phyloP scores from a whole-genome alignment of 2,113 vertebrate species.

The Phyllostomus discolor region DNA sequence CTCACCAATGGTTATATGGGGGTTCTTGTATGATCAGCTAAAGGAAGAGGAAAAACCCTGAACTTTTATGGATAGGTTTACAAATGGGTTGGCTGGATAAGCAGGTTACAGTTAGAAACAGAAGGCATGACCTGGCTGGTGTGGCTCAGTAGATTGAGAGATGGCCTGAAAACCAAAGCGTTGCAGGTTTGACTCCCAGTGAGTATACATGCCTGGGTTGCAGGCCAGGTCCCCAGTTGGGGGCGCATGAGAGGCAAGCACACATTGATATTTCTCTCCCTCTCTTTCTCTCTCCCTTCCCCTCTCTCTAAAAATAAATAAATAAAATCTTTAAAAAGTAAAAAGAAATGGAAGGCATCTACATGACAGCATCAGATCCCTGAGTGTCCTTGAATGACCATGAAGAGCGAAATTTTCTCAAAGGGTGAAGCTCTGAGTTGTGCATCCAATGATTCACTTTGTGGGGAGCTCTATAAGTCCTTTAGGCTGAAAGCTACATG shows the following conservation, averaged over 20 bases:
- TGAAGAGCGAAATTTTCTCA: background rate
- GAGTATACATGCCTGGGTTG: no score
- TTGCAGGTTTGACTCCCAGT: no score
- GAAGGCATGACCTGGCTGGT: background rate
- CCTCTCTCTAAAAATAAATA: no score
- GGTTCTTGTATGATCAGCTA: background rate
- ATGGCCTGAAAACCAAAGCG: no score
- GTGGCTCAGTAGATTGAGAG: no score
- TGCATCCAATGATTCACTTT: background rate
- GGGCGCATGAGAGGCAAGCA: no score
- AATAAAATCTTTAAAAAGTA: no score
- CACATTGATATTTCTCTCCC: no score
- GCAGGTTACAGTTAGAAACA: background rate
- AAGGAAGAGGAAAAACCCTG: background rate
- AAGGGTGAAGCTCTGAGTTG: background rate
- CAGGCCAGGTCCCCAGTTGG: no score
- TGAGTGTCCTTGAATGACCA: background rate
- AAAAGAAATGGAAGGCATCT: background rate
- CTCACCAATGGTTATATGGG: background rate
- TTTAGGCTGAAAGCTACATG: background rate
- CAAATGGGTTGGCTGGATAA: background rate
- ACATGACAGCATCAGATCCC: background rate
- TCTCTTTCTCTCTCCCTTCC: no score
- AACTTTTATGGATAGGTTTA: background rate
- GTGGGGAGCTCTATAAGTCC: background rate